These are phyloP conservation scores for Chlorospingus semifuscus DNA, from an alignment of 2,797 vertebrate species.

Conservation along the genomic window DNA sequence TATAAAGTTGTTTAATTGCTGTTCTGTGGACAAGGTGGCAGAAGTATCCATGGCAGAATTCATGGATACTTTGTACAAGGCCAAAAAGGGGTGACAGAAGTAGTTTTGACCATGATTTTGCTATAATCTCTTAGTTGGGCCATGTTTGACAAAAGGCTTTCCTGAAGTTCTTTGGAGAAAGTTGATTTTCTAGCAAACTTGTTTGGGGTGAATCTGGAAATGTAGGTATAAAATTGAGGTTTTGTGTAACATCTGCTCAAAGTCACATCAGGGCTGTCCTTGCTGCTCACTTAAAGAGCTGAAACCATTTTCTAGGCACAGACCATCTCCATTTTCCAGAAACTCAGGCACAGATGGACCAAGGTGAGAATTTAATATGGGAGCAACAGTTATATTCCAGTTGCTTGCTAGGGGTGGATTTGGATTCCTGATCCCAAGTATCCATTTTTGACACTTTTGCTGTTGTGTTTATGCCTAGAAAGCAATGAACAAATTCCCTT, in stretches of 20 bases:
- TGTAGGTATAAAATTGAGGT: not conserved
- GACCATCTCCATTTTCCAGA: not conserved
- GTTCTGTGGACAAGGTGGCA: not conserved
- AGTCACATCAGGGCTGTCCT: not conserved
- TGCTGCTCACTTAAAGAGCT: not conserved
- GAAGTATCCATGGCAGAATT: not conserved
- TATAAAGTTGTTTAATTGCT: not conserved
- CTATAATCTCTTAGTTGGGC: not conserved
- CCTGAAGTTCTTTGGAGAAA: not conserved
- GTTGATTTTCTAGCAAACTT: not conserved
- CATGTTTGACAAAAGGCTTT: not conserved
- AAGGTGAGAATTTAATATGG: not conserved
- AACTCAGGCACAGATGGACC: not conserved
- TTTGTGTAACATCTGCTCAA: not conserved
- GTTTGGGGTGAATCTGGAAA: not conserved
- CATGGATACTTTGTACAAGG: not conserved
- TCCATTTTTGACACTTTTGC: not conserved
- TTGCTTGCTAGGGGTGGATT: not conserved
- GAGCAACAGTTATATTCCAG: not conserved
- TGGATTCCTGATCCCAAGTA: not conserved
- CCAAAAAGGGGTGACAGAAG: not conserved
- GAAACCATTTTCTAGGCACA: not conserved
- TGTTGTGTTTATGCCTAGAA: not conserved
- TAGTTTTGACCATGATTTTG: not conserved
- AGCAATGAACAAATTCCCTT: not conserved